Evolutionary conservation across 2,888 invertebrate species (phyloP).

Genomic region (Drosophila nr. perissopoda): DNA sequence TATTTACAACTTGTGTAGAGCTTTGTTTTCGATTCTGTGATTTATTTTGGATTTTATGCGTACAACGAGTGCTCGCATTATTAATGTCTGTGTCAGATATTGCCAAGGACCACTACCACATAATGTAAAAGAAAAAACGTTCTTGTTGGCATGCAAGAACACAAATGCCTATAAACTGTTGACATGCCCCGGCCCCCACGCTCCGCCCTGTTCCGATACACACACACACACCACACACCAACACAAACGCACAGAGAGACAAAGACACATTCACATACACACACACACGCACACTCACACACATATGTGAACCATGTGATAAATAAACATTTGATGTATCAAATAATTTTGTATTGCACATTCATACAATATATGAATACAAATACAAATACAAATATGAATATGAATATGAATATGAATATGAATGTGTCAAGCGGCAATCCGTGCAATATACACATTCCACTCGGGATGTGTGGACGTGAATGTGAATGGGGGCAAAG

Average conservation of each 20-base stretch:
- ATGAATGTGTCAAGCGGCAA: conserved; percentile 35
- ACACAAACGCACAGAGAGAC: background rate
- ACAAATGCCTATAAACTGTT: conserved; percentile 78
- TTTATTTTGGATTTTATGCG: conserved; percentile 60
- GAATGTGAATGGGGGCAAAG: conserved; percentile 25
- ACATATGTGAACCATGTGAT: conserved; percentile 17
- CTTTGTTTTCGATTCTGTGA: conserved; percentile 48
- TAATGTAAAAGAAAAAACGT: conserved; percentile 84
- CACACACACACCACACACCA: conserved; percentile 6
- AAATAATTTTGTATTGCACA: conserved; percentile 51
- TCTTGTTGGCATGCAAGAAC: conserved; percentile 84
- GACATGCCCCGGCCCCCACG: conserved; percentile 32
- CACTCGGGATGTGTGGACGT: background rate
- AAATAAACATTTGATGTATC: conserved; percentile 44
- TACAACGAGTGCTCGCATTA: conserved; percentile 58
- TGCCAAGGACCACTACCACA: conserved; percentile 81
- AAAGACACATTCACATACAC: background rate
- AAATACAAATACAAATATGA: conserved; percentile 42
- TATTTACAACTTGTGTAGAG: conserved; percentile 36
- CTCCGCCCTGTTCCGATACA: conserved; percentile 14
- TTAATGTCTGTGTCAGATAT: conserved; percentile 62
- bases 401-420: conserved; percentile 46
- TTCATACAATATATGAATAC: conserved; percentile 47
- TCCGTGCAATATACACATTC: conserved; percentile 19
- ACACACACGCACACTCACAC: conserved; percentile 9